These are phyloP conservation scores for Phoronis australis DNA, from an alignment of 2,888 invertebrate species.

Conservation along the genomic window DNA sequence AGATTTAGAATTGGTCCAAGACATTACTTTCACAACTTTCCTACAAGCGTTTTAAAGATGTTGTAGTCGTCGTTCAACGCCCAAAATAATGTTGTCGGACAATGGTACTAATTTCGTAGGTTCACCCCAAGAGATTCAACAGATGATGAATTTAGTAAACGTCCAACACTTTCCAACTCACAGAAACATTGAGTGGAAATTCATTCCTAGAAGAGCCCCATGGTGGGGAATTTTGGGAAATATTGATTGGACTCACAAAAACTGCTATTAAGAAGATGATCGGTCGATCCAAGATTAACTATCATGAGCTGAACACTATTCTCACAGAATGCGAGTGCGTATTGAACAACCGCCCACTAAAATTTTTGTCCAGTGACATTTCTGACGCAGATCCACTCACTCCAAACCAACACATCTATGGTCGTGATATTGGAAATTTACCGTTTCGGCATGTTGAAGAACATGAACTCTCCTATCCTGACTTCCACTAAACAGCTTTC, in stretches of 20 bases:
- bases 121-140: constrained; percentile 5
- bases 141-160: too few species aligned
- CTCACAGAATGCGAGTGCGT: constrained; percentile 14
- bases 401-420: constrained; percentile 13
- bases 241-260: constrained; percentile 14
- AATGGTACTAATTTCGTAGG: constrained; percentile 16
- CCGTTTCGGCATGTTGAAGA: constrained; percentile 3
- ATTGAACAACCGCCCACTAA: constrained; percentile 16
- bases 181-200: constrained; percentile 9
- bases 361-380: constrained; percentile 8
- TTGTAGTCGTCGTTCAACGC: constrained; percentile 9
- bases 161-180: constrained; percentile 3
- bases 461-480: not conserved
- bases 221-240: constrained; percentile 19
- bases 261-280: constrained; percentile 10
- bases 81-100: constrained; percentile 11
- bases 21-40: constrained; percentile 9
- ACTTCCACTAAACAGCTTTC: not conserved
- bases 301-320: constrained; percentile 11
- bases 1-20: constrained; percentile 14
- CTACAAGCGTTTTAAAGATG: constrained; percentile 13
- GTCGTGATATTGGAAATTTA: constrained; percentile 6
- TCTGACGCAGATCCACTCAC: constrained; percentile 11
- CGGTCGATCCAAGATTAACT: constrained; percentile 5
- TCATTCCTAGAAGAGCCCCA: constrained; percentile 15